Evolutionary conservation across 2,113 vertebrate genomes (phyloP), one percentile per base, ranked within the genome.

Genomic region (Cyprinodon tularosa): DNA sequence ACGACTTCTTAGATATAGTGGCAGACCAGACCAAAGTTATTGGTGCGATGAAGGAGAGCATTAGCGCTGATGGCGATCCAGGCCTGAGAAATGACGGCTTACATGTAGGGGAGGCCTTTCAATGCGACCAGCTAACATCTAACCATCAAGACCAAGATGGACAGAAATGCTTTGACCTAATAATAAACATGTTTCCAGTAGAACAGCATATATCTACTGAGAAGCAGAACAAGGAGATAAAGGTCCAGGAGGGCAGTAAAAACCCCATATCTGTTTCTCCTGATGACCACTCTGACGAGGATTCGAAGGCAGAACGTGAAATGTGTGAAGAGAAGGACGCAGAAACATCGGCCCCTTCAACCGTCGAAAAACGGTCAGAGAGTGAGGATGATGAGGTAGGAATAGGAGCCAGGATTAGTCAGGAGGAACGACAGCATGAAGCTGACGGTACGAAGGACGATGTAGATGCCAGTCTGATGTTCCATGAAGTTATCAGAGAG

Each of bases 341-440:
- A 59, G 22, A 17, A 44, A 20, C 72, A 4, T 2, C 62, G 12
- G 6, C 0, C 0, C 7, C 39, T n/a, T 9, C 15, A 39, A 5
- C 2, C 0, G 39, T 29, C 68, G 63, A 73, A 64, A 78, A 77
- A 60, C 62, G 48, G 44, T 10, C 48, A 66, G 66, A 84, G 7
- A 65, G 36, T 66, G 38, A 17, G 36, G 1, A 38, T 22, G 3
- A 80, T 8, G 74, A 82, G 1, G 57, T 50, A 4, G 12, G 4
- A 3, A 15, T 11, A 59, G 62, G 17, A 69, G 78, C 20, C 50
- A 4, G 39, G 13, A n/a, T 79, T 17, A 47, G 36, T 12, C 47
- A 72, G 68, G 60, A 22, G 22, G 71, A 57, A 6, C 78, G 42
- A 69, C 63, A 75, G 48, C 68, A 17, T 59, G 77, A 44, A 20